Base-by-base conservation (phyloP, 2,888 invertebrate genomes). In the Xestia sexstrigata region DNA sequence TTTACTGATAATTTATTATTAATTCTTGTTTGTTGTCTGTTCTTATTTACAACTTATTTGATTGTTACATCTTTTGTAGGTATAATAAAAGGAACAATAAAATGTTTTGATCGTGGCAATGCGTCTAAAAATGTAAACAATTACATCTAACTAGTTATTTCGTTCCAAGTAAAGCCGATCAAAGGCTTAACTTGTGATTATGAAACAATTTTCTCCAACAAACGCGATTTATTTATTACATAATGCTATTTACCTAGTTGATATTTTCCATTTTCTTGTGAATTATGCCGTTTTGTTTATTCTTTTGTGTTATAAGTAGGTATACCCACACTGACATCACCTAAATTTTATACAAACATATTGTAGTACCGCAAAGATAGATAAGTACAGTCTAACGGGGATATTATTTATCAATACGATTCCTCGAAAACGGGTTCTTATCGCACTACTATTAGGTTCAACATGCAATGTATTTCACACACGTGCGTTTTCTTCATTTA, bases 211-310 rank as follows among this genome's bases (percentile, higher is more conserved):
- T 69, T n/a, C 15, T 30, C n/a, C n/a, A 42, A 15, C n/a, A 45
- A 23, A 77, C 35, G n/a, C 23, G 5, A 35, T 26, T 76, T 17
- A 52, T 76, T 42, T 49, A 30, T 42, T 35, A n/a, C n/a, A 26
- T n/a, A 15, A 1, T 26, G 13, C 6, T n/a, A n/a, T n/a, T 55
- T 26, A 35, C 35, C 4, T 35, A 15, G 17, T 58, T 26, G 15
- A 58, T 15, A 63, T 39, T 58, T 71, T 58, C 15, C 47, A 39
- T 80, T 65, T 58, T 81, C 39, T 73, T 20, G 30, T 80, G 20
- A 73, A 74, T 17, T 65, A 65, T 49, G 30, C 30, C 55, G 78
- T 47, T 78, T 42, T 65, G 63, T 78, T 80, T 65, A 65, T 23
- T 55, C 55, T 47, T 4, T 52, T 52, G 47, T 65, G 39, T 47